Percentiles rank a stretch among this genome's conserved stretches.
Evolutionary conservation across 2,113 vertebrate species (phyloP).

Genomic region (Pedetes capensis): DNA sequence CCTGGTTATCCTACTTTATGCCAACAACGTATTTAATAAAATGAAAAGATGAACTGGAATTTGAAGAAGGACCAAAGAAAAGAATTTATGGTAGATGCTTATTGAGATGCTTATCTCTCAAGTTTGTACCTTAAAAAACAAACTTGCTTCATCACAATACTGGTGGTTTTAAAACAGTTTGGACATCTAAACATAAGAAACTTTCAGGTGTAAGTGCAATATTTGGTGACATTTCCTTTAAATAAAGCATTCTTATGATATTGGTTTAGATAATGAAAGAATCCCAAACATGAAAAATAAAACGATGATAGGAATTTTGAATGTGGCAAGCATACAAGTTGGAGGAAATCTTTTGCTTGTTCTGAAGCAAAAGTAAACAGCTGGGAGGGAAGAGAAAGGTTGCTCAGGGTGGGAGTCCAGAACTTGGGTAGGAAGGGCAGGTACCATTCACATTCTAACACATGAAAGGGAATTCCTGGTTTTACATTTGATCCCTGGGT

Average conservation of each 20-base stretch:
- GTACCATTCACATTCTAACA: rapidly evolving
- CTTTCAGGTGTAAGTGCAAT: not conserved
- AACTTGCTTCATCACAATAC: not conserved
- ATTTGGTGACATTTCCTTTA: not conserved
- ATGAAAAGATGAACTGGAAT: not conserved
- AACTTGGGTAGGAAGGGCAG: not conserved
- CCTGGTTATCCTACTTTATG: not conserved
- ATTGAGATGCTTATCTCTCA: not conserved
- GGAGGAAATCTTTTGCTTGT: constrained; percentile 4
- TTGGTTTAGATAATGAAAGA: constrained; percentile 27
- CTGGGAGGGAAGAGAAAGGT: not conserved
- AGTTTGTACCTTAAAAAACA: not conserved
- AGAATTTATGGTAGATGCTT: not conserved
- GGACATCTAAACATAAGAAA: not conserved
- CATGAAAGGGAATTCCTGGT: not conserved
- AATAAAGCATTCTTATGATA: not conserved
- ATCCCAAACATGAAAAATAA: not conserved
- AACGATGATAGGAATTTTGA: not conserved
- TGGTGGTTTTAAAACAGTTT: not conserved
- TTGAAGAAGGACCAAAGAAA: not conserved
- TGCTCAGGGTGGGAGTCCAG: not conserved
- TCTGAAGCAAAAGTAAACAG: not conserved
- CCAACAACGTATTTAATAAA: not conserved
- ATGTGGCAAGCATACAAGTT: not conserved
- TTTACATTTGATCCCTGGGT: not conserved